Evolutionary conservation across 1,140 invertebrate genomes (phyloP).

Genomic region (Agraylea sexmaculata): DNA sequence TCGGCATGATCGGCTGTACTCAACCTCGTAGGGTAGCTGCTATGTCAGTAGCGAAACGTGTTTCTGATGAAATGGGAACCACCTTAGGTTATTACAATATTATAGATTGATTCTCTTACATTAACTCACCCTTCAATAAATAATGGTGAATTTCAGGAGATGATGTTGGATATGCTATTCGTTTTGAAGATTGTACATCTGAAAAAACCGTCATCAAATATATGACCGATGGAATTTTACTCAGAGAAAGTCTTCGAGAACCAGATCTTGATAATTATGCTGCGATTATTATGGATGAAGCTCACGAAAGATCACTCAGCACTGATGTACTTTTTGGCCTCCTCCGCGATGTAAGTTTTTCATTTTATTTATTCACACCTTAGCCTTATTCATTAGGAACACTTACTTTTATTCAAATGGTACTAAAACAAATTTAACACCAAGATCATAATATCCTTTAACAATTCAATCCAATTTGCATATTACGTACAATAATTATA

Average conservation of each 20-base stretch:
- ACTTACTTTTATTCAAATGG: no score
- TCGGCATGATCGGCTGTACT: constrained; percentile 93
- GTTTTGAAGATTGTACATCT: constrained; percentile 98
- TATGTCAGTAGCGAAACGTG: constrained; percentile 98
- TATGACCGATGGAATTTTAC: constrained; percentile 98
- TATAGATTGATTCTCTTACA: constrained; percentile 90
- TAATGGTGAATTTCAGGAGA: constrained; percentile 43
- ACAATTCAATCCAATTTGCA: no score
- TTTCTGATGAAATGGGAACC: constrained; percentile 94
- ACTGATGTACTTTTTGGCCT: constrained; percentile 98
- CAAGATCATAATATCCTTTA: no score
- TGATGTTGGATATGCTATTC: constrained; percentile 96
- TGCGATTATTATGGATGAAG: constrained; percentile 98
- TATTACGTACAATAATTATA: no score
- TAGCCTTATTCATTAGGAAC: no score
- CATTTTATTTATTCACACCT: no score
- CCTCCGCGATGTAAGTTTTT: constrained; percentile 69
- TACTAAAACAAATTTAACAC: no score
- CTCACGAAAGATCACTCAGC: constrained; percentile 92
- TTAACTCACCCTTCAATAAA: constrained; percentile 76
- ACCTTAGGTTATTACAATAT: constrained; percentile 56
- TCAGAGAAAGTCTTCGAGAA: constrained; percentile 89
- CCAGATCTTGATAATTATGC: constrained; percentile 93
- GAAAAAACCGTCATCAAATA: constrained; percentile 96
- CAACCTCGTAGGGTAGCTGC: constrained; percentile 91